Evolutionary conservation across 2,888 invertebrate species (phyloP), one percentile per base, ranked within the genome.

Genomic region (Tetropium fuscum): DNA sequence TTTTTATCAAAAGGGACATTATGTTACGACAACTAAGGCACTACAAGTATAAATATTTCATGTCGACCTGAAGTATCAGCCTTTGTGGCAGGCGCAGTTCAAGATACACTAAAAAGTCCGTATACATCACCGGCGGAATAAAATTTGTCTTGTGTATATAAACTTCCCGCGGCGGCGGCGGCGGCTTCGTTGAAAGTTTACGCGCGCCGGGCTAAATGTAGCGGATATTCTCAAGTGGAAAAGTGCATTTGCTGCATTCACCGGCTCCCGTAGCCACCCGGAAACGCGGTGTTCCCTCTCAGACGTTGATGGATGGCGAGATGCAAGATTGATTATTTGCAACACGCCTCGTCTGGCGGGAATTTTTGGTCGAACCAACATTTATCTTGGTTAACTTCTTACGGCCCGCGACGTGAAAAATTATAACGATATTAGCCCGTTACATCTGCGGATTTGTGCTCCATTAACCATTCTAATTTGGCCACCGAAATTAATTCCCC

Each of bases 291-390:
- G 47, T 34, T 34, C 5, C 34, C 15, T 34, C 13, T 34, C 20
- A 30, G 63, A 63, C 63, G 36, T 63, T 63, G 63, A 63, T 63
- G 59, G 63, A 63, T 63, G 22, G 40, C 43, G 38, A 8, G 43
- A 38, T 36, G 56, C 30, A 40, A 63, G 63, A 63, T 63, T 63
- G 63, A 63, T 63, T 63, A 63, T 63, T 63, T 63, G 54, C 63
- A 63, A 53, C 59, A 60, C 47, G 63, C 18, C 27, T 16, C 36
- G 18, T 32, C 41, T 40, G 41, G 30, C 53, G 11, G 30, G 20
- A 20, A 19, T 38, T 51, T 51, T 20, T 13, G 51, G 20, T 13
- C 36, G 20, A 13, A n/a, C 10, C 30, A 19, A 53, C 59, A 63
- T 63, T 63, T 63, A 63, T 63, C 63, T 63, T 63, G 20, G 63